phyloP scores from a whole-genome alignment of 2,113 vertebrate species.

The Pionites leucogaster region DNA sequence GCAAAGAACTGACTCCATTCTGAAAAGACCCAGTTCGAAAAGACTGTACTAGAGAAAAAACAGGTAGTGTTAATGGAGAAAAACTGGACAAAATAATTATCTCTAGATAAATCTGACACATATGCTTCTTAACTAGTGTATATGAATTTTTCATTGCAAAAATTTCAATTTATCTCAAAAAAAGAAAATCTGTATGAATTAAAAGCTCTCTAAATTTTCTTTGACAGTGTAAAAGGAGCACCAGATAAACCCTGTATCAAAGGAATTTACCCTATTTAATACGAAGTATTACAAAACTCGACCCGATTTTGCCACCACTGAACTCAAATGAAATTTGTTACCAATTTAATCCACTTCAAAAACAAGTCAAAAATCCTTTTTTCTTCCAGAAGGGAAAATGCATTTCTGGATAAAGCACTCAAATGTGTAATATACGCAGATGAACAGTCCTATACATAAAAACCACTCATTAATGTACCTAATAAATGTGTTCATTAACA shows the following conservation, averaged over 20 bases:
- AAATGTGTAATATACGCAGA: background rate
- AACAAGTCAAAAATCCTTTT: background rate
- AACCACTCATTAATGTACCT: background rate
- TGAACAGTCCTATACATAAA: background rate
- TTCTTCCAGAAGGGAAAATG: background rate
- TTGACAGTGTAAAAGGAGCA: background rate
- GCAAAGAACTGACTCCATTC: background rate
- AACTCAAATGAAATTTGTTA: background rate
- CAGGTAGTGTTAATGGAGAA: background rate
- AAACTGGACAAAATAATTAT: background rate
- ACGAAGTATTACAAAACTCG: background rate
- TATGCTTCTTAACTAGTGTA: background rate
- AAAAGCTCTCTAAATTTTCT: background rate
- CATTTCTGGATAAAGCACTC: background rate
- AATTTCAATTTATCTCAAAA: background rate
- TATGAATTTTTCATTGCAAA: conserved; percentile 9
- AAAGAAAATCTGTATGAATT: background rate
- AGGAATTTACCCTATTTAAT: background rate
- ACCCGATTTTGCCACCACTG: background rate
- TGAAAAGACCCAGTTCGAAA: background rate
- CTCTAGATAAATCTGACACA: background rate
- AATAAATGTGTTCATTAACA: background rate
- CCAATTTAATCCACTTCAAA: background rate
- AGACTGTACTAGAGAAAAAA: background rate
- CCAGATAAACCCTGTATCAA: background rate